Percentiles rank a stretch among this genome's conserved stretches.
Evolutionary conservation across 2,888 invertebrate species (phyloP).

Genomic region (Uropetala carovei): DNA sequence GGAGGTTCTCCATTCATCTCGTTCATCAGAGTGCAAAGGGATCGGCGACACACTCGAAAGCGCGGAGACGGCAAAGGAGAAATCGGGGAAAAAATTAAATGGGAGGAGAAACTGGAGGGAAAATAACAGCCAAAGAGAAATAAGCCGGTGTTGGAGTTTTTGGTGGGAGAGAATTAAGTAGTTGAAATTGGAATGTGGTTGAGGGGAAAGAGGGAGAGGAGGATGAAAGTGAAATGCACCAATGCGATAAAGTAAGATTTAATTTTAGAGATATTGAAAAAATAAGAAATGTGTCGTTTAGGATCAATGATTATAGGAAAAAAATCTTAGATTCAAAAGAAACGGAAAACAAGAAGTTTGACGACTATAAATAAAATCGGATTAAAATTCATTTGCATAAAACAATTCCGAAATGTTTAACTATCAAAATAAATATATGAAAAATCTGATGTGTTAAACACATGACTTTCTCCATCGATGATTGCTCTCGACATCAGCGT

Average conservation of each 20-base stretch:
- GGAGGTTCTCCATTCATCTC: background rate
- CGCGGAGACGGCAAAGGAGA: background rate
- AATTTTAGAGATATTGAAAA: background rate
- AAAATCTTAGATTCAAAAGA: background rate
- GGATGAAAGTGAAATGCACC: too few relatives aligned
- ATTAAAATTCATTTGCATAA: background rate
- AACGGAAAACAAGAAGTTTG: background rate
- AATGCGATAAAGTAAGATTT: background rate
- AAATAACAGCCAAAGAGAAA: background rate
- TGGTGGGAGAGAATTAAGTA: background rate
- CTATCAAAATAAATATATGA: background rate
- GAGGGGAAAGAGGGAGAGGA: background rate
- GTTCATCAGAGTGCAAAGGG: background rate
- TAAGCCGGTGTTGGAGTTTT: background rate
- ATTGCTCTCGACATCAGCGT: too few relatives aligned
- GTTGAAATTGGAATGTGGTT: background rate
- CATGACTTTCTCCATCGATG: too few relatives aligned
- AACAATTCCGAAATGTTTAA: background rate
- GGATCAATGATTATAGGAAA: background rate
- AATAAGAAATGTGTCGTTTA: background rate
- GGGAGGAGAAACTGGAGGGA: background rate
- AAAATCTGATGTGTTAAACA: background rate
- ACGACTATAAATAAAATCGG: too few relatives aligned
- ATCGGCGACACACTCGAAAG: background rate
- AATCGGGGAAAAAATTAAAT: background rate